Evolutionary conservation across 2,888 invertebrate genomes (phyloP).

Genomic region (Clunio marinus): DNA sequence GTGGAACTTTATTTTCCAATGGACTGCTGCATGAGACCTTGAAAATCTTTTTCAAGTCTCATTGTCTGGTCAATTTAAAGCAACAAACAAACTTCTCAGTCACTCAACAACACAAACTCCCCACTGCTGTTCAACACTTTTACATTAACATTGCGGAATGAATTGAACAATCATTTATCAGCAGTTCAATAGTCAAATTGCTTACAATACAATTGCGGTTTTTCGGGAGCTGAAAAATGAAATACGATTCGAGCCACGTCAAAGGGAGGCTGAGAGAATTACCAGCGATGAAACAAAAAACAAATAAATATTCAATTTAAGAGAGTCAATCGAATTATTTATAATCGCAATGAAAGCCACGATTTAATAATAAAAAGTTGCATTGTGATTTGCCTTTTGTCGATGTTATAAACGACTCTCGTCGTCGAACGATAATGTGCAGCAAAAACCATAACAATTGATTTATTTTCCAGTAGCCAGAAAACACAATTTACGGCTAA

Average conservation of each 20-base stretch:
- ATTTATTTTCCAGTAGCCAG: constrained; percentile 25
- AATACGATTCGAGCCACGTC: constrained; percentile 7
- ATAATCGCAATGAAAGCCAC: constrained; percentile 31
- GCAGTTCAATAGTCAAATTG: constrained; percentile 14
- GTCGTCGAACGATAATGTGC: background rate
- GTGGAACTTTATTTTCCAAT: too few species aligned
- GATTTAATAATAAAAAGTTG: constrained; percentile 37
- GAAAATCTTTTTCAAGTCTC: too few species aligned
- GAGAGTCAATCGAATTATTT: constrained; percentile 26
- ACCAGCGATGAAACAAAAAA: constrained; percentile 6
- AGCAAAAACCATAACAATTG: constrained; percentile 1
- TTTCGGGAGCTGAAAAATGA: constrained; percentile 1
- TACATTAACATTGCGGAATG: too few species aligned
- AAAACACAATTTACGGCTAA: background rate
- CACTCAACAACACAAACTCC: too few species aligned
- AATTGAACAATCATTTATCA: too few species aligned
- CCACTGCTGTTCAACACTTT: too few species aligned
- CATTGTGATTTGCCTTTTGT: constrained; percentile 10
- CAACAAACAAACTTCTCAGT: too few species aligned
- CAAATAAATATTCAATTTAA: constrained; percentile 30
- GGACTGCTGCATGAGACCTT: too few species aligned
- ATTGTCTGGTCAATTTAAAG: too few species aligned
- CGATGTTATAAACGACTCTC: background rate
- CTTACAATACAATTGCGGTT: constrained; percentile 20
- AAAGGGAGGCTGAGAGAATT: background rate